Conservation (phyloP, 2,113 vertebrate genomes). For the Prolemur simus region DNA sequence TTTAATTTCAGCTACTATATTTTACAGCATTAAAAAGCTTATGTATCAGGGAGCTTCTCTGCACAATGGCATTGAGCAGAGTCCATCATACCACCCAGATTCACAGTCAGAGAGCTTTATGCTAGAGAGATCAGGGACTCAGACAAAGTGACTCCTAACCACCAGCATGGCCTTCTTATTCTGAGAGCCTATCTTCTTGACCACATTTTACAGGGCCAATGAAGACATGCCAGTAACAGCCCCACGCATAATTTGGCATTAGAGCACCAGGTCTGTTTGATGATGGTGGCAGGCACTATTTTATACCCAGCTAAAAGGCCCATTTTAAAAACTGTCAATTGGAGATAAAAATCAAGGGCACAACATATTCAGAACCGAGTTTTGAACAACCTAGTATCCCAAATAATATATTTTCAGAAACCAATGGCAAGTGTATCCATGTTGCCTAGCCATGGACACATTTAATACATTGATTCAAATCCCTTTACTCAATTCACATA, state of each 20-base stretch:
- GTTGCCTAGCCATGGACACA: slow-evolving; percentile 51
- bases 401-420: slow-evolving; percentile 8
- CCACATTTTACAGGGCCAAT: background rate
- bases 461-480: slow-evolving; percentile 60
- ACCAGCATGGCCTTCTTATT: background rate
- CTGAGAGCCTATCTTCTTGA: background rate
- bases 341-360: slow-evolving; percentile 57
- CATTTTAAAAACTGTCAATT: slow-evolving; percentile 41
- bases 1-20: slow-evolving; percentile 51
- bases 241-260: background rate
- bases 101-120: background rate
- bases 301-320: slow-evolving; percentile 21
- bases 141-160: background rate
- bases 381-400: slow-evolving; percentile 43
- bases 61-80: slow-evolving; percentile 39
- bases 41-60: slow-evolving; percentile 70
- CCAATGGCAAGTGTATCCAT: slow-evolving; percentile 17
- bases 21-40: slow-evolving; percentile 72
- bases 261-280: slow-evolving; percentile 50
- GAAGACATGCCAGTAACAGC: background rate
- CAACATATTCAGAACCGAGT: slow-evolving; percentile 60
- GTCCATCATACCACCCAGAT: background rate
- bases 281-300: slow-evolving; percentile 4
- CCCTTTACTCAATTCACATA: slow-evolving; percentile 64
- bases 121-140: background rate